Percentiles rank a stretch among this genome's conserved stretches.
Conservation (phyloP, 1,140 invertebrate genomes). For the Zaprionus inermis region DNA sequence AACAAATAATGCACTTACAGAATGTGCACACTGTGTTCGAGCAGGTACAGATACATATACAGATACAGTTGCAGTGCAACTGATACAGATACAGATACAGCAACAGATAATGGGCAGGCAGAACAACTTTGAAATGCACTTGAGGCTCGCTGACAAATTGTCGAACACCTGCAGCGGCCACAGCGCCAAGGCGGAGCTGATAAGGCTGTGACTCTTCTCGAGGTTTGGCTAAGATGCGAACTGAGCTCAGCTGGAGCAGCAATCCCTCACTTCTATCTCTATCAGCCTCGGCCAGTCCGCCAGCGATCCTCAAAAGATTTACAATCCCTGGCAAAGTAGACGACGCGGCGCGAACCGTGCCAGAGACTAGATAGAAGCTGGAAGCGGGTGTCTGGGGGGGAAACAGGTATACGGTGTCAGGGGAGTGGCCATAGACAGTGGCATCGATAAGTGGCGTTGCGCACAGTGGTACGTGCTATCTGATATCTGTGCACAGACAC, state of each 20-base stretch:
- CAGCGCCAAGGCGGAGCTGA: conserved; percentile 9
- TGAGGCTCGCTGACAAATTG: conserved; percentile 50
- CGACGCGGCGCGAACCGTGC: conserved; percentile 16
- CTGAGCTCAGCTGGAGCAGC: too few species aligned
- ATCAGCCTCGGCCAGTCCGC: neutral
- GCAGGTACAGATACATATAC: conserved; percentile 19
- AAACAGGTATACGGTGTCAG: neutral
- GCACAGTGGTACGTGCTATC: conserved; percentile 5
- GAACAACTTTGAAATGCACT: conserved; percentile 76
- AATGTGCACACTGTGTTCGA: conserved; percentile 42
- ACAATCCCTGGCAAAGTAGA: conserved; percentile 10
- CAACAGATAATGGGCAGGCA: conserved; percentile 20
- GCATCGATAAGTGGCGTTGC: conserved; percentile 21
- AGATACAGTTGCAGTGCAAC: conserved; percentile 26
- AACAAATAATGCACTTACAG: conserved; percentile 53
- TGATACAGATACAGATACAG: conserved; percentile 38
- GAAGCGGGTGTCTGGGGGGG: neutral
- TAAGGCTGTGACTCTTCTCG: neutral
- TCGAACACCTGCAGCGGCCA: conserved; percentile 3
- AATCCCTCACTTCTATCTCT: too few species aligned
- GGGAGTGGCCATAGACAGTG: conserved; percentile 15
- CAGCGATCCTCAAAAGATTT: neutral
- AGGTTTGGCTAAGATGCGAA: neutral
- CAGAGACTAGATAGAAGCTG: conserved; percentile 9
- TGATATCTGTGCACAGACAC: conserved; percentile 8